Evolutionary conservation across 2,888 invertebrate species (phyloP).

Genomic region (Andrena marginata): DNA sequence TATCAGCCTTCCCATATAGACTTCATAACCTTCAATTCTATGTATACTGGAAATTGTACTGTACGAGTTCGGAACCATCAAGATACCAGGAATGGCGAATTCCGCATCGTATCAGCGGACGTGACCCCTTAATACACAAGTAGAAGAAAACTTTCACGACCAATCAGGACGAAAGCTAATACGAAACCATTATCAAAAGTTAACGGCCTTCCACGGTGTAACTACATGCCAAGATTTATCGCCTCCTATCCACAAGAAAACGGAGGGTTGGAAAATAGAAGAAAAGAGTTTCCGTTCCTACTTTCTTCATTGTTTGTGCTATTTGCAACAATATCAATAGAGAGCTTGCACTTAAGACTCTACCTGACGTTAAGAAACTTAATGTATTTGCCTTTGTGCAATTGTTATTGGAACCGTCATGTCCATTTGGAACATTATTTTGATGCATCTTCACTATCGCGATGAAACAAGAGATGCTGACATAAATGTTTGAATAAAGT

Average conservation of each 20-base stretch:
- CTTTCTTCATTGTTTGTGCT: slow-evolving; percentile 6
- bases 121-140: slow-evolving; percentile 55
- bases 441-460: no score
- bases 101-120: slow-evolving; percentile 32
- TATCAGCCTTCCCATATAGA: slow-evolving; percentile 11
- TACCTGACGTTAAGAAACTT: slow-evolving; percentile 10
- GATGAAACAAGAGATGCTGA: no score
- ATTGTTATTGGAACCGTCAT: slow-evolving; percentile 23
- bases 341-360: slow-evolving; percentile 17
- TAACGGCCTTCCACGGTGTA: slow-evolving; percentile 59
- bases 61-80: slow-evolving; percentile 2
- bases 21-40: slow-evolving; percentile 18
- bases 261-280: slow-evolving; percentile 26
- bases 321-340: slow-evolving; percentile 24
- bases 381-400: slow-evolving; percentile 12
- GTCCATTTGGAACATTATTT: no score
- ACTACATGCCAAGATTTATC: slow-evolving; percentile 61
- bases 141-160: slow-evolving; percentile 62
- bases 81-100: slow-evolving; percentile 13
- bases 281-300: slow-evolving; percentile 6
- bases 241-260: slow-evolving; percentile 39
- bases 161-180: slow-evolving; percentile 66
- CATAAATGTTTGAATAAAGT: no score
- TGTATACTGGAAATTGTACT: slow-evolving; percentile 13
- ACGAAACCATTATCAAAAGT: slow-evolving; percentile 64